These are phyloP conservation scores for Amblyraja radiata DNA, from an alignment of 2,797 vertebrate species.

Conservation along the genomic window DNA sequence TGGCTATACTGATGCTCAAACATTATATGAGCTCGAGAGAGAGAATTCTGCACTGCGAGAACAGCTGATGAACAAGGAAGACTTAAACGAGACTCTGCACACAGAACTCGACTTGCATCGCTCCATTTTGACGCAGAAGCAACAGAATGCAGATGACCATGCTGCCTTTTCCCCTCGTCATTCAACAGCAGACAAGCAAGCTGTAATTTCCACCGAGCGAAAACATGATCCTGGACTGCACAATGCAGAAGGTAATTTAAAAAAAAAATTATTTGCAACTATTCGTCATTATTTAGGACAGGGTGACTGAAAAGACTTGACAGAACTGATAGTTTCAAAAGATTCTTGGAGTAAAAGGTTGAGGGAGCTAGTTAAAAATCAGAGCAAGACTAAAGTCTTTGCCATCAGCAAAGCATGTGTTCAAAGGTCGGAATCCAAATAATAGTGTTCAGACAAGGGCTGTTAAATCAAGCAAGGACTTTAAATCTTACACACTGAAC, in stretches of 20 bases:
- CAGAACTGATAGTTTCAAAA: background rate
- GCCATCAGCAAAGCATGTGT: background rate
- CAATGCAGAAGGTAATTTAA: background rate
- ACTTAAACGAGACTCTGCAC: conserved; percentile 59
- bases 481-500: background rate
- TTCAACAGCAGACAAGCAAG: conserved; percentile 41
- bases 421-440: background rate
- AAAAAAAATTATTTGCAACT: background rate
- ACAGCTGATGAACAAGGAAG: conserved; percentile 59
- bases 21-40: conserved; percentile 49
- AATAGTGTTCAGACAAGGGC: background rate
- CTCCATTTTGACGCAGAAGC: conserved; percentile 52
- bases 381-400: background rate
- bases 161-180: conserved; percentile 36
- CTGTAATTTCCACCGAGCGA: conserved; percentile 9
- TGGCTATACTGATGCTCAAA: background rate
- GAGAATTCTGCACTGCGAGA: conserved; percentile 59
- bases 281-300: background rate
- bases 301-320: background rate
- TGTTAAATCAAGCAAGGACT: background rate
- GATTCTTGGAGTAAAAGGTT: background rate
- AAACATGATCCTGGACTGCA: conserved; percentile 39
- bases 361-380: background rate
- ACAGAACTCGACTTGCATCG: conserved; percentile 64
- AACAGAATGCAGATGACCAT: background rate